Percentiles rank a stretch among this genome's conserved stretches.
Evolutionary conservation across 2,113 vertebrate species (phyloP).

Genomic region (Odontesthes bonariensis): DNA sequence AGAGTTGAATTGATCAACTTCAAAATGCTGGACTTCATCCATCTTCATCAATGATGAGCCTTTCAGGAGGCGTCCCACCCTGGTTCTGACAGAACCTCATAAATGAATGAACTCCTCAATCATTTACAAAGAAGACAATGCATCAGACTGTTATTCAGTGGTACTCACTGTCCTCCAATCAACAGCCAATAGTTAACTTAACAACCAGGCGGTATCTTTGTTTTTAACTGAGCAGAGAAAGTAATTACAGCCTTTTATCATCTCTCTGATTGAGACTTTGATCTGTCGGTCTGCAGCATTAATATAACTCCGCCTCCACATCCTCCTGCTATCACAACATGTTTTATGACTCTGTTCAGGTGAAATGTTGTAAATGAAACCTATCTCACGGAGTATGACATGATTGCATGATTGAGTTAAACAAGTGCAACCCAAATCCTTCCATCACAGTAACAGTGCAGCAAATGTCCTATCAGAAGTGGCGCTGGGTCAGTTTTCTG

Average conservation of each 20-base stretch:
- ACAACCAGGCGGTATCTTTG: constrained; percentile 7
- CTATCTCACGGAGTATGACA: background rate
- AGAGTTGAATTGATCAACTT: background rate
- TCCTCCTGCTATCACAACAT: background rate
- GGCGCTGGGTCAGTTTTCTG: background rate
- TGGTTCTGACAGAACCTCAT: constrained; percentile 5
- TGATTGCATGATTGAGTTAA: no score
- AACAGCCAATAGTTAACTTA: background rate
- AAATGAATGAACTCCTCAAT: background rate
- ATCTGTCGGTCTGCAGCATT: background rate
- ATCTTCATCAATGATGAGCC: background rate
- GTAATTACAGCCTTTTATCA: constrained; percentile 31
- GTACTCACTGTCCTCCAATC: background rate
- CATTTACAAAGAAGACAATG: background rate
- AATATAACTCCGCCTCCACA: background rate
- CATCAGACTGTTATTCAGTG: constrained; percentile 32
- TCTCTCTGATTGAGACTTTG: constrained; percentile 9
- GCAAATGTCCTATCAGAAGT: background rate
- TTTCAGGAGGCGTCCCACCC: constrained; percentile 4
- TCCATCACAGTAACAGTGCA: background rate
- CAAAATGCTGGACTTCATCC: background rate
- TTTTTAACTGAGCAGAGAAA: constrained; percentile 15
- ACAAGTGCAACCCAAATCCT: background rate
- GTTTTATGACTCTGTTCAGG: background rate
- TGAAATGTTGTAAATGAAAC: constrained; percentile 2